Evolutionary conservation across 2,113 vertebrate genomes (phyloP), one percentile per base, ranked within the genome.

Genomic region (Mohoua ochrocephala): DNA sequence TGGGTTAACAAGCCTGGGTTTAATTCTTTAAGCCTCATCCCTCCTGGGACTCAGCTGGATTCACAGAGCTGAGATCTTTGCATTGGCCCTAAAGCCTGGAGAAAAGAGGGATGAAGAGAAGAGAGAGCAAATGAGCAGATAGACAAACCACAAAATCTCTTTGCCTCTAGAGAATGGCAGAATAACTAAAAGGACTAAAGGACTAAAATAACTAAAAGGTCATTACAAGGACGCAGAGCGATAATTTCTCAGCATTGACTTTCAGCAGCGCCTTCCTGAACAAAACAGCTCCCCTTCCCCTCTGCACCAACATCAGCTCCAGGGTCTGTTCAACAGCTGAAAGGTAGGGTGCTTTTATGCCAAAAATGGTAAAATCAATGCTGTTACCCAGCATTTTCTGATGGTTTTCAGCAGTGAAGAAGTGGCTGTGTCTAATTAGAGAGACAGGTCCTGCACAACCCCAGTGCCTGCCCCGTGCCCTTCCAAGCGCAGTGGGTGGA

Each of bases 51-150:
- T 65, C 7, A 0, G 8, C 2, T 60, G 21, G 81, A 37, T 83
- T 85, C 45, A 39, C 4, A 2, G 42, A 4, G 1, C 19, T 52
- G 74, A 76, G 53, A 7, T 59, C 64, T 73, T 85, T 10, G 2
- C 0, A 0, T 33, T 45, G 44, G 33, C 16, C n/a, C 39, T 41
- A 52, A 84, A 35, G 56, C 12, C 24, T 3, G 0, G 35, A 59
- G 49, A 75, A 57, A 78, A 74, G 14, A 45, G 22, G 31, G 27
- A 44, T 65, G 33, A 65, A 94, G 86, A 83, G 23, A 71, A 5
- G 42, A 67, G n/a, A 50, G 15, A 65, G 23, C 12, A 90, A 65
- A 86, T 50, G 13, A 56, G 31, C n/a, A 88, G 84, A 91, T 14
- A 83, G 64, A 87, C 37, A 90, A 90, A 49, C 13, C n/a, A 70